Base-by-base conservation (phyloP, 2,888 invertebrate species). In the Lycaena phlaeas region DNA sequence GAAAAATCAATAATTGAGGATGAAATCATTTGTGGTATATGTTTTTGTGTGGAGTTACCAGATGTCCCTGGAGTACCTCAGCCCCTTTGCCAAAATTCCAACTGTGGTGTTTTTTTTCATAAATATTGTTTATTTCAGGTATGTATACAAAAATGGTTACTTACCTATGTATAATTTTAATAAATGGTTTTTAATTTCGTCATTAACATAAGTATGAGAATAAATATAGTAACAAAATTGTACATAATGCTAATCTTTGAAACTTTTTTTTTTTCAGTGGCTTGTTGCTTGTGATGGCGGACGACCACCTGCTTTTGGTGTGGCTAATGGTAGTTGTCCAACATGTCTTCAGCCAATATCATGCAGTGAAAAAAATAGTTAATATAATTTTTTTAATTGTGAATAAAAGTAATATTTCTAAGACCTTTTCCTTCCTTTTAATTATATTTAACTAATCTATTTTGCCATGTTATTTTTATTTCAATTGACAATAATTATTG, bases 101-200 rank as follows among this genome's bases (percentile, higher is more conserved):
- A 45, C 5, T 82, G 82, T 63, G 74, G 68, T 10, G 68, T 68
- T 26, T 66, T 67, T 48, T 82, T 64, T 44, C 82, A 82, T 45
- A 70, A 68, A 50, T 61, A 41, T 38, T 82, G 82, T 51, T 58
- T 82, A 22, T 79, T 60, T 58, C 67, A 75, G 72, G 79, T 78
- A 59, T 34, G n/a, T n/a, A n/a, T n/a, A n/a, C n/a, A n/a, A n/a
- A n/a, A n/a, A n/a, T n/a, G n/a, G n/a, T n/a, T n/a, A n/a, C n/a
- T n/a, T n/a, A n/a, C n/a, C n/a, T n/a, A n/a, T n/a, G n/a, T n/a
- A n/a, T n/a, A n/a, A n/a, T n/a, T n/a, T n/a, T n/a, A n/a, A n/a
- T n/a, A n/a, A n/a, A n/a, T n/a, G n/a, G n/a, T n/a, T n/a, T n/a
- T n/a, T n/a, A n/a, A n/a, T n/a, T n/a, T n/a, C n/a, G n/a, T n/a